Evolutionary conservation across 1,140 invertebrate genomes (phyloP), one percentile per base, ranked within the genome.

Genomic region (Penaeus chinensis): DNA sequence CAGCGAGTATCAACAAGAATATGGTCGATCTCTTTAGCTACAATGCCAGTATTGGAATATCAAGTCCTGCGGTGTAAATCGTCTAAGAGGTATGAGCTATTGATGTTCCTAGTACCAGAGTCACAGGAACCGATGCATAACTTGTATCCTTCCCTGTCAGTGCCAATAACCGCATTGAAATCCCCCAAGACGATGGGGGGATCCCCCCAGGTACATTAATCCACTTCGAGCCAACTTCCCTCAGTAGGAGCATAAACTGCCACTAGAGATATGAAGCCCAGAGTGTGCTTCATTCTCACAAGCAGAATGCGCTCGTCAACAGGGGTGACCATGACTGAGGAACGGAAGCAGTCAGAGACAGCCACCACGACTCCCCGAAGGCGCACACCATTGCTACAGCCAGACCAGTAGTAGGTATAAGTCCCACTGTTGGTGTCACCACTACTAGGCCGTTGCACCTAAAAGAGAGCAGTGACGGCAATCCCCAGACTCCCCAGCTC

Each of bases 91-190:
- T 22, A 24, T 27, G 71, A 74, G 37, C 71, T 74, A 24, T 74
- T 74, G 71, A 24, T 16, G 37, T 74, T 74, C 71, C 71, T 74
- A 24, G 71, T 74, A 20, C 71, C 71, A 74, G 71, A 3, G 71
- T 3, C 24, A 74, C 37, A 32, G 24, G 71, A 3, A 74, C 71
- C 71, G 16, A 24, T 24, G 37, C 16, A 74, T 24, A 20, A 3
- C 71, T 22, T 24, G 24, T 24, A 74, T 16, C 24, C 71, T 27
- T 18, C 71, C 24, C 16, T 20, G 24, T 74, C 71, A 22, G 71
- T 74, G 71, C 3, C 71, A 74, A 16, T 74, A 3, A 74, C 69
- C 37, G 69, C 69, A 74, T 74, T 74, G n/a, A n/a, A n/a, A 74
- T 24, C n/a, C 37, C 69, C 11, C 69, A 22, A 16, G n/a, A 22